Conservation (phyloP, 2,797 vertebrate genomes). For the Acestrorhynchus altus region DNA sequence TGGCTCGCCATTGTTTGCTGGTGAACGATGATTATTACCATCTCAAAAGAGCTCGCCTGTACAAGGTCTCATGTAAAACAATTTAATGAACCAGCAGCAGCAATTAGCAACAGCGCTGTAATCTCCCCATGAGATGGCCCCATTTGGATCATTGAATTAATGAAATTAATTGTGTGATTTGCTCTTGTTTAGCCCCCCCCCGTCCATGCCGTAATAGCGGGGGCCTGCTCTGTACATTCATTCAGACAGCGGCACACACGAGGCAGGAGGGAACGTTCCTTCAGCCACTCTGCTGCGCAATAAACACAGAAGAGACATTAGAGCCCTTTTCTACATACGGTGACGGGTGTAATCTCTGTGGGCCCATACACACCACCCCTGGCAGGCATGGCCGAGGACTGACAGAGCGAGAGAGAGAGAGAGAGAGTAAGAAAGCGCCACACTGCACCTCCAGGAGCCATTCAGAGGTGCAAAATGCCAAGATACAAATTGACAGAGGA, state of each 20-base stretch:
- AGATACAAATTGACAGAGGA: constrained; percentile 55
- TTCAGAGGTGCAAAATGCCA: constrained; percentile 47
- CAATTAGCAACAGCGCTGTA: constrained; percentile 67
- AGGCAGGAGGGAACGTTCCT: constrained; percentile 44
- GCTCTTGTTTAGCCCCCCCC: constrained; percentile 1
- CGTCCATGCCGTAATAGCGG: neutral
- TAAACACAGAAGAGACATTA: constrained; percentile 48
- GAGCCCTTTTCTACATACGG: constrained; percentile 28
- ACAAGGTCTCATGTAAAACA: constrained; percentile 59
- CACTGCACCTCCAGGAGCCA: constrained; percentile 53
- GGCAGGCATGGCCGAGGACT: constrained; percentile 40
- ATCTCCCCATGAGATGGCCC: constrained; percentile 55
- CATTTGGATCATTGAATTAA: constrained; percentile 62
- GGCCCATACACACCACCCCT: constrained; percentile 36
- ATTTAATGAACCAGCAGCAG: constrained; percentile 59
- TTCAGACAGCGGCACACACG: neutral
- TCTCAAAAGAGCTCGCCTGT: constrained; percentile 60
- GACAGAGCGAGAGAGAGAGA: neutral
- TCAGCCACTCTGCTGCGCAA: constrained; percentile 15
- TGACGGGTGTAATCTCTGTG: constrained; percentile 42
- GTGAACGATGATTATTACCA: constrained; percentile 63
- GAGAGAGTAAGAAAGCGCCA: constrained; percentile 20
- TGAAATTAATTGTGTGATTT: constrained; percentile 67
- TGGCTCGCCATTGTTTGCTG: constrained; percentile 8
- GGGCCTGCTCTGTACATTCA: neutral